Evolutionary conservation across 2,113 vertebrate species (phyloP), one percentile per base, ranked within the genome.

Genomic region (Oxygymnocypris stewartii): DNA sequence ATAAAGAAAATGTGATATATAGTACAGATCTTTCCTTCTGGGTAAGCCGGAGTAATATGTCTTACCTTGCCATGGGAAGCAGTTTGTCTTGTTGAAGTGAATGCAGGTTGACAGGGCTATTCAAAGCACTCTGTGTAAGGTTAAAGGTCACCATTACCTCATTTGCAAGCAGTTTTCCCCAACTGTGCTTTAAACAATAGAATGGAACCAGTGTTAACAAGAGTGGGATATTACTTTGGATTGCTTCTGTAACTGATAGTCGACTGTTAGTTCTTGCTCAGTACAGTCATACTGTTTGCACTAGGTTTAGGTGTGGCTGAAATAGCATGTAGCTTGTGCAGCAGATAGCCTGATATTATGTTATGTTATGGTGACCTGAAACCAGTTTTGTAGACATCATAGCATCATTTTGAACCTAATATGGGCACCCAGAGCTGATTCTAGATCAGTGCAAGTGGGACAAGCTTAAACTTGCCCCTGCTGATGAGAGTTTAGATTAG

Each of bases 351-450:
- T 44, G 73, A 42, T 20, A 8, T 37, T 37, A 40, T 28, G 42
- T 9, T 71, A 35, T 69, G 11, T 28, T 37, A 37, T 25, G 11
- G 47, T 25, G 73, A 47, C n/a, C 37, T 74, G 37, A 74, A 20
- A 74, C 40, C 74, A 49, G 74, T n/a, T 76, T 49, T 16, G n/a
- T 12, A 74, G 71, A 74, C 71, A 74, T 75, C 73, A 75, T 75
- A 28, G 57, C 23, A 69, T 20, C 25, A 65, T 28, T 65, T 6
- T 28, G 25, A 12, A 28, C n/a, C 25, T 69, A 3, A 47, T 16
- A 25, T 49, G 73, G 12, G 73, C 11, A 28, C 4, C 23, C 6
- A 1, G 14, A 54, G 42, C 79, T 65, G 79, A 81, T 44, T 65
- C 57, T 65, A 44, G 40, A 65, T 65, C 79, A 81, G 37, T 44